Evolutionary conservation across 2,888 invertebrate genomes (phyloP), one percentile per base, ranked within the genome.

Genomic region (Patella caerulea): DNA sequence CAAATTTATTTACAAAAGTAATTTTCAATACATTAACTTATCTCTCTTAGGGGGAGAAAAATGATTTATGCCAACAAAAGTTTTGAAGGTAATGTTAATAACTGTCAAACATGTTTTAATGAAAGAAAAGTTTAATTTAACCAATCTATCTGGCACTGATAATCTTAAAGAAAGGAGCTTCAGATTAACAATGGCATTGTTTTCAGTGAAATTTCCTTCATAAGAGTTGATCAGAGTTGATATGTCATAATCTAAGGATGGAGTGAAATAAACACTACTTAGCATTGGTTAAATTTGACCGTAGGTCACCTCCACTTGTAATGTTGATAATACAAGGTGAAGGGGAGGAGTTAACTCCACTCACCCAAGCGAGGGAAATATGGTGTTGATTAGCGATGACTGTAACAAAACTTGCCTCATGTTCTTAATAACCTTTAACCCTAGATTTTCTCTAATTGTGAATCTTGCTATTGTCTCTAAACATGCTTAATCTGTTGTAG

Each of bases 161-260:
- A 9, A 45, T 7, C 9, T 45, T 45, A 45, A 45, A 45, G 45
- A 45, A 7, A 45, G 45, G 45, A 1, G 45, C 45, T 45, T 45
- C 45, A 45, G 45, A 45, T 45, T 45, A 45, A 45, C 45, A 45
- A 45, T 45, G 45, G 45, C 45, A 45, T 45, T 45, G 19, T 65
- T 65, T 65, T 24, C 24, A 65, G 65, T 65, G 65, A 65, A 65
- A 65, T 65, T 65, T 65, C 9, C 19, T 24, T 65, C 65, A 24
- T 65, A 65, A 65, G 19, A 24, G 24, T 19, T 65, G 65, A 24
- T 65, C 24, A 24, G 45, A 65, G 65, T 24, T 24, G 65, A 24
- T 19, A 65, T 65, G 65, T 65, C 65, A 65, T 65, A 24, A 65
- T 65, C 65, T 65, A 65, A 65, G 65, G 19, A 65, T 19, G 65